These are phyloP conservation scores for Brachyrhaphis roseni DNA, from an alignment of 2,797 vertebrate genomes.

Conservation along the genomic window DNA sequence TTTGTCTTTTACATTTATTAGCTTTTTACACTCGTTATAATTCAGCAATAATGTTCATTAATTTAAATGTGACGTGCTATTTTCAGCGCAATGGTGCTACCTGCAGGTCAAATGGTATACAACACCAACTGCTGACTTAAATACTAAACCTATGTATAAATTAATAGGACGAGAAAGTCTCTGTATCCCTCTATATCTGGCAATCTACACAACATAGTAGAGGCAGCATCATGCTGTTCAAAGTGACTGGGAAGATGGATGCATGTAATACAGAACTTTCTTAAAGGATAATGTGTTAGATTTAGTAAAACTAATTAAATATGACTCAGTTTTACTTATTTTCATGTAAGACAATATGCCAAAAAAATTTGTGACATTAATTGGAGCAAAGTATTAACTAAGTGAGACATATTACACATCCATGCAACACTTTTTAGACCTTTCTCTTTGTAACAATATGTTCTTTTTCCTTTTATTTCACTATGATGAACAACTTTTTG, in stretches of 20 bases:
- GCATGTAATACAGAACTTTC: not conserved
- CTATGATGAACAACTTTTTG: not conserved
- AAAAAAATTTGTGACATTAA: not conserved
- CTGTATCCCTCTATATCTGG: not conserved
- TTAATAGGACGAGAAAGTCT: slow-evolving; percentile 3
- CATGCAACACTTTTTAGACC: not conserved
- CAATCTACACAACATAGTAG: not conserved
- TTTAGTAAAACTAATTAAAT: not conserved
- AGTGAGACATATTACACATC: not conserved
- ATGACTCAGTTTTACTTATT: not conserved
- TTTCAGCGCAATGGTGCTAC: slow-evolving; percentile 56
- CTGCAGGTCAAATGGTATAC: slow-evolving; percentile 59
- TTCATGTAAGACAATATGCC: not conserved
- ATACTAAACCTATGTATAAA: not conserved
- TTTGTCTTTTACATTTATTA: not conserved
- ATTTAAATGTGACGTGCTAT: not conserved
- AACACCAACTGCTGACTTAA: slow-evolving; percentile 13
- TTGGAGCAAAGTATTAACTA: not conserved
- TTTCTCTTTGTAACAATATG: not conserved
- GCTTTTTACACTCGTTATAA: not conserved
- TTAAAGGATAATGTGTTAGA: not conserved
- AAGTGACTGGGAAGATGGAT: not conserved
- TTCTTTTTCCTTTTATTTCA: not conserved
- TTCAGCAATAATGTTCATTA: not conserved
- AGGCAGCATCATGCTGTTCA: not conserved